Evolutionary conservation across 2,113 vertebrate genomes (phyloP).

Genomic region (Lutjanus erythropterus): DNA sequence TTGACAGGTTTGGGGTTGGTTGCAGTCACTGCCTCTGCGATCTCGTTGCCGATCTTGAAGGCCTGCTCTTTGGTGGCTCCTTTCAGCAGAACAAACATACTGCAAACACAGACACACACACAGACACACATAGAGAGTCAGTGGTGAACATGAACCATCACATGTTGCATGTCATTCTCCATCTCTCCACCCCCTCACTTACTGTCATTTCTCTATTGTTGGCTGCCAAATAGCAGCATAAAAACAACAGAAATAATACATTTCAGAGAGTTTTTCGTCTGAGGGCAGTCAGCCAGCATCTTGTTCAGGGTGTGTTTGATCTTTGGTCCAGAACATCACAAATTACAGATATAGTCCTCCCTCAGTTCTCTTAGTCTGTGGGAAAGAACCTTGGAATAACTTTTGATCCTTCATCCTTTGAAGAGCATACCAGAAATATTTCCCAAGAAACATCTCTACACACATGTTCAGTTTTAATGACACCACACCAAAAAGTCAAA

Average conservation of each 20-base stretch:
- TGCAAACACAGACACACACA: conserved; percentile 60
- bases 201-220: background rate
- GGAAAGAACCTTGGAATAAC: too few relatives aligned
- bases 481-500: too few relatives aligned
- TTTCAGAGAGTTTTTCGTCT: background rate
- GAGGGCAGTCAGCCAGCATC: too few relatives aligned
- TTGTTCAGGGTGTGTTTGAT: too few relatives aligned
- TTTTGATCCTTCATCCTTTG: too few relatives aligned
- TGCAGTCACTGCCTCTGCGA: conserved; percentile 97
- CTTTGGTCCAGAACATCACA: too few relatives aligned
- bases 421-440: too few relatives aligned
- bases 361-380: too few relatives aligned
- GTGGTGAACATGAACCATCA: background rate
- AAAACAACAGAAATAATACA: background rate
- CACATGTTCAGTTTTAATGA: too few relatives aligned
- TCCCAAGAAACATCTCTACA: too few relatives aligned
- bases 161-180: background rate
- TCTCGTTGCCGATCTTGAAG: conserved; percentile 97
- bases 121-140: background rate
- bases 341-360: too few relatives aligned
- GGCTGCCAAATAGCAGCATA: background rate
- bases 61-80: conserved; percentile 98
- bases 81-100: conserved; percentile 98
- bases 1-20: conserved; percentile 97
- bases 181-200: background rate